Conservation (phyloP, 1,140 invertebrate genomes). For the Ceratina calcarata region DNA sequence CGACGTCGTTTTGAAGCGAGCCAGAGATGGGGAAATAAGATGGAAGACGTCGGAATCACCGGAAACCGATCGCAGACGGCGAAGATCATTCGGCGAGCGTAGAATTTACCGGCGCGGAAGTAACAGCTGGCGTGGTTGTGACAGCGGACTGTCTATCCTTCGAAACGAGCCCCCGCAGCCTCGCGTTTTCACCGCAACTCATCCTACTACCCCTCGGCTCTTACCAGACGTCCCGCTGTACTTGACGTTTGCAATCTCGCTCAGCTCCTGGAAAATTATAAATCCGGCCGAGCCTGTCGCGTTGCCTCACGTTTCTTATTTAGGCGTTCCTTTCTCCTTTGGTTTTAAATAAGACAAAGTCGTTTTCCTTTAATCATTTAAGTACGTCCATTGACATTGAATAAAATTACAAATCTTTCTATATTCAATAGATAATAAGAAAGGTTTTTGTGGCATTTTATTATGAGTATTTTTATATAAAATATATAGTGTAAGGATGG, state of each 20-base stretch:
- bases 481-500: slow-evolving; percentile 8
- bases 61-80: slow-evolving; percentile 63
- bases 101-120: slow-evolving; percentile 78
- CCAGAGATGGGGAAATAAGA: slow-evolving; percentile 12
- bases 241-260: slow-evolving; percentile 79
- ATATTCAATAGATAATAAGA: too few relatives aligned
- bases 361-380: too few relatives aligned
- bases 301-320: background rate
- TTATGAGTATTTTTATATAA: background rate
- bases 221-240: slow-evolving; percentile 75
- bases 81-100: slow-evolving; percentile 68
- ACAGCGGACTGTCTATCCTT: slow-evolving; percentile 71
- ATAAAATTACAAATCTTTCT: too few relatives aligned
- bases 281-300: slow-evolving; percentile 55
- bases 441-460: too few relatives aligned
- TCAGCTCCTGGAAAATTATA: slow-evolving; percentile 78
- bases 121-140: slow-evolving; percentile 79
- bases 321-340: background rate
- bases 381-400: too few relatives aligned
- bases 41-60: slow-evolving; percentile 16
- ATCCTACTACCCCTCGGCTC: slow-evolving; percentile 62
- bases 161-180: slow-evolving; percentile 63
- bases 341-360: background rate
- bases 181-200: slow-evolving; percentile 74
- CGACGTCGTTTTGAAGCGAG: background rate